Evolutionary conservation across 2,888 invertebrate genomes (phyloP), one percentile per base, ranked within the genome.

Genomic region (Cosmopolites sordidus): DNA sequence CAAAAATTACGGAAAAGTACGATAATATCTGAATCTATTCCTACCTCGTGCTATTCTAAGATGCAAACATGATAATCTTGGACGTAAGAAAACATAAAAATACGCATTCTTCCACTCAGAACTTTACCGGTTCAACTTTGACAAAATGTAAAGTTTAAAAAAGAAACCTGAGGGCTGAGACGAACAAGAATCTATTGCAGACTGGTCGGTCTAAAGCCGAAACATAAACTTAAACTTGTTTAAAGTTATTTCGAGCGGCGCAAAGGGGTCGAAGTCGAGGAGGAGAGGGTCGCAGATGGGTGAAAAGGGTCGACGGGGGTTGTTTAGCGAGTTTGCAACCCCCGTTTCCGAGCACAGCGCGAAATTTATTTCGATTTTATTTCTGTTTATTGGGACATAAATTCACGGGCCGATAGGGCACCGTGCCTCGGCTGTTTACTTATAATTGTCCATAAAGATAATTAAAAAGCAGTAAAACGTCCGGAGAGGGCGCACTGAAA

Each of bases 61-160:
- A n/a, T n/a, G n/a, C n/a, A n/a, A n/a, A n/a, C n/a, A n/a, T n/a
- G n/a, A n/a, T n/a, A n/a, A n/a, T n/a, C n/a, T n/a, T n/a, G n/a
- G n/a, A n/a, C n/a, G n/a, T n/a, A n/a, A n/a, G n/a, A n/a, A n/a
- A n/a, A n/a, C n/a, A n/a, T n/a, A n/a, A n/a, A n/a, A n/a, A n/a
- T n/a, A n/a, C n/a, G n/a, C n/a, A n/a, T n/a, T n/a, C n/a, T n/a
- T n/a, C n/a, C n/a, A n/a, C n/a, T n/a, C n/a, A n/a, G n/a, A n/a
- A n/a, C n/a, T n/a, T n/a, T n/a, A n/a, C n/a, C n/a, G n/a, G n/a
- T n/a, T n/a, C n/a, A n/a, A 54, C 48, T 54, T 54, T 49, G 48
- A 44, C 54, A 49, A 45, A 54, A 54, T 54, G 22, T 22, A 54
- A 54, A 54, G 54, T 54, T 54, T 45, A 49, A 49, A 54, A 48